phyloP scores from a whole-genome alignment of 2,888 invertebrate genomes.

The Nomada ferruginata region DNA sequence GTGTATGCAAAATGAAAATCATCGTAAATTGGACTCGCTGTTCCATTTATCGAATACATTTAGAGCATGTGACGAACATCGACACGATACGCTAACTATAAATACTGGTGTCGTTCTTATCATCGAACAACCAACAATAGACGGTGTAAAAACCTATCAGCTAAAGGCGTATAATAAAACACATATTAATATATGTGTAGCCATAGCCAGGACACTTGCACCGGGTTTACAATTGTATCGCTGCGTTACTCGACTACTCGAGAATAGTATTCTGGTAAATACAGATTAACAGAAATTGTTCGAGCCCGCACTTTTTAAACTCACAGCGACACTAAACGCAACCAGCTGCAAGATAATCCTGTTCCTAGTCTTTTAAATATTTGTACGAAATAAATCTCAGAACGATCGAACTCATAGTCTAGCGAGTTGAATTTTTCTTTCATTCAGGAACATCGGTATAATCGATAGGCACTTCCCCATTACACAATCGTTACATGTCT shows the following conservation, averaged over 20 bases:
- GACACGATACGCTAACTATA: conserved; percentile 42
- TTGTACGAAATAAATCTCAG: conserved; percentile 64
- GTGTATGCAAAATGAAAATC: not conserved
- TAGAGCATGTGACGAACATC: conserved; percentile 1
- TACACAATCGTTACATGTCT: not conserved
- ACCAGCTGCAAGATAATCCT: conserved; percentile 31
- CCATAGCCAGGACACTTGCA: conserved; percentile 14
- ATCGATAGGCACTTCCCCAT: too few species aligned
- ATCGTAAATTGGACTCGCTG: conserved; percentile 21
- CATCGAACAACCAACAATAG: conserved; percentile 18
- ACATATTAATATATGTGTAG: conserved; percentile 11
- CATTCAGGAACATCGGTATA: conserved; percentile 14
- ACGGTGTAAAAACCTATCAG: conserved; percentile 15
- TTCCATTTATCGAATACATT: conserved; percentile 7
- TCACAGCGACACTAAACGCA: conserved; percentile 16
- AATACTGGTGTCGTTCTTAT: conserved; percentile 61
- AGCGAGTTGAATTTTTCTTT: conserved; percentile 17
- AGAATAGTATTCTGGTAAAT: not conserved
- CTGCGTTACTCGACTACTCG: not conserved
- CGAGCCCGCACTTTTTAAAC: not conserved
- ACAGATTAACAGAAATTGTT: not conserved
- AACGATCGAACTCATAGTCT: conserved; percentile 37
- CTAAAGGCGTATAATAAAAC: conserved; percentile 22
- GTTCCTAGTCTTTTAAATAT: conserved; percentile 61
- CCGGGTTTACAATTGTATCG: conserved; percentile 12